Conservation (phyloP, 2,888 invertebrate genomes). For the Cecidostiba fungosa region DNA sequence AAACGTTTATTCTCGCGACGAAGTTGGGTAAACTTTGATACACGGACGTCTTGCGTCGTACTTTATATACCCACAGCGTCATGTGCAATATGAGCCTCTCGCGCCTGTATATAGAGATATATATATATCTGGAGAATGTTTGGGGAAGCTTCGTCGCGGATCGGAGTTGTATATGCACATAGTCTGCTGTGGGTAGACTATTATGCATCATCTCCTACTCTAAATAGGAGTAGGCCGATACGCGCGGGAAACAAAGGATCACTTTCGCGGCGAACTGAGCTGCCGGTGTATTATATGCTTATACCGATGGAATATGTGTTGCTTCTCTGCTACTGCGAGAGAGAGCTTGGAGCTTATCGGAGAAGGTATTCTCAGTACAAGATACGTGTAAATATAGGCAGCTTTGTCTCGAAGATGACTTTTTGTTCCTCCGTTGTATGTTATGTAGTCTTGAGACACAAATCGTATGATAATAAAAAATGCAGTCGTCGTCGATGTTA, state of each 20-base stretch:
- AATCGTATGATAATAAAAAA: too few species aligned
- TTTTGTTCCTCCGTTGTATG: too few species aligned
- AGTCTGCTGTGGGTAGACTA: background rate
- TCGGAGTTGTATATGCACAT: background rate
- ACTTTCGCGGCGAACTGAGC: background rate
- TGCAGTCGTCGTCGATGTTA: too few species aligned
- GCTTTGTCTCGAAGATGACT: background rate
- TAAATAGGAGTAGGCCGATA: slow-evolving; percentile 7
- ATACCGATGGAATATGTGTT: background rate
- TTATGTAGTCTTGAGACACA: too few species aligned
- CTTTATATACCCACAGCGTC: background rate
- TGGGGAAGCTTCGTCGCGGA: background rate
- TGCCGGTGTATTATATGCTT: background rate
- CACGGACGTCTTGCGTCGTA: background rate
- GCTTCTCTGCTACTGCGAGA: background rate
- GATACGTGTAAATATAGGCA: background rate
- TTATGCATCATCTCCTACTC: slow-evolving; percentile 22
- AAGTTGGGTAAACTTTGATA: slow-evolving; percentile 28
- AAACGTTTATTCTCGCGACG: slow-evolving; percentile 17
- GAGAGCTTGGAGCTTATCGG: background rate
- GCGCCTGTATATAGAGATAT: background rate
- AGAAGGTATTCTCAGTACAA: background rate
- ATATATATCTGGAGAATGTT: background rate
- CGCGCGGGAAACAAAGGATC: slow-evolving; percentile 27
- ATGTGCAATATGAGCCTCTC: background rate